Percentiles rank a stretch among this genome's conserved stretches.
Conservation (phyloP, 64 coral and sea anemone genomes). For the Porites australiensis region DNA sequence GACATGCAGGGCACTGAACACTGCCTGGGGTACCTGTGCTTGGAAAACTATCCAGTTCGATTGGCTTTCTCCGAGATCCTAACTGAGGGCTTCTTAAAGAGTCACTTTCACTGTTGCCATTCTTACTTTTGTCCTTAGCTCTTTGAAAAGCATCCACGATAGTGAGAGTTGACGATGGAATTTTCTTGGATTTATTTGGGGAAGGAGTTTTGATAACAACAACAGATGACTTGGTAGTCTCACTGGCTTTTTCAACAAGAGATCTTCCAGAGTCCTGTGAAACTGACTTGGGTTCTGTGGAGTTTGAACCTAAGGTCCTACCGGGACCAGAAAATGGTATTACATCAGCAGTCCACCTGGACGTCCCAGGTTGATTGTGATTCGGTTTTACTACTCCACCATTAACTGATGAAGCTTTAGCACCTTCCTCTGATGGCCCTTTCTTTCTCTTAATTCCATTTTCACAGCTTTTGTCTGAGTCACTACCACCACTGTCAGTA, state of each 20-base stretch:
- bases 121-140: conserved; percentile 13
- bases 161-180: conserved; percentile 33
- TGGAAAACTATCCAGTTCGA: conserved; percentile 51
- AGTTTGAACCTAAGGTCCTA: conserved; percentile 40
- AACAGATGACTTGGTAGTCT: not conserved
- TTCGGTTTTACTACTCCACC: not conserved
- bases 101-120: not conserved
- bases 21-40: not conserved
- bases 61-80: conserved; percentile 71
- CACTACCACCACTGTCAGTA: conserved; percentile 24
- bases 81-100: not conserved
- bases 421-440: conserved; percentile 31
- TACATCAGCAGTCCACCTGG: conserved; percentile 12
- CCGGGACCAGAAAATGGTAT: conserved; percentile 73
- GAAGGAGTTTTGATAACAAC: conserved; percentile 22
- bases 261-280: not conserved
- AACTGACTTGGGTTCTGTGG: not conserved
- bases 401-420: conserved; percentile 3
- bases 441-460: conserved; percentile 63
- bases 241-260: not conserved
- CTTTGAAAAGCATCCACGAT: conserved; percentile 86
- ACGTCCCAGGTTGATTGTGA: not conserved
- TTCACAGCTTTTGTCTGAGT: conserved; percentile 22
- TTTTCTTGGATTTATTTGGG: conserved; percentile 28
- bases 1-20: conserved; percentile 81